Conservation (phyloP, 2,888 invertebrate genomes). For the Aphidius colemani region DNA sequence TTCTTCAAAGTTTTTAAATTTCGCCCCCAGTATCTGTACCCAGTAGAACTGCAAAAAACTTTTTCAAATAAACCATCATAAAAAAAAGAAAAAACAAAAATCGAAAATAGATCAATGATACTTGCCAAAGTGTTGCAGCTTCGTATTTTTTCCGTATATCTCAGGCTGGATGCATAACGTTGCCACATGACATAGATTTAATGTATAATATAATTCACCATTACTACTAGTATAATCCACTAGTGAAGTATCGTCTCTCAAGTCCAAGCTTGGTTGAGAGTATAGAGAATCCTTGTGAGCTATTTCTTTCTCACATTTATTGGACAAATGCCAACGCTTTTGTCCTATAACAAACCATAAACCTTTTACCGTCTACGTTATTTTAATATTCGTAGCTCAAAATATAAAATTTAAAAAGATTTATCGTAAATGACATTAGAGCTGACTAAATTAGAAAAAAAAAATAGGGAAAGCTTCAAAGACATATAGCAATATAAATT, state of each 20-base stretch:
- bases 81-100: not conserved
- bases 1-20: too few relatives aligned
- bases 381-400: too few relatives aligned
- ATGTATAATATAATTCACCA: constrained; percentile 28
- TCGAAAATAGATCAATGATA: not conserved
- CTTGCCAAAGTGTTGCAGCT: constrained; percentile 12
- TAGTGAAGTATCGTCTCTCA: constrained; percentile 31
- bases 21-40: too few relatives aligned
- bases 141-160: not conserved
- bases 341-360: constrained; percentile 5
- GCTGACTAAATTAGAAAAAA: too few relatives aligned
- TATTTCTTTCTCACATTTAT: not conserved
- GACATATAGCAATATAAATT: too few relatives aligned
- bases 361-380: not conserved
- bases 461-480: too few relatives aligned
- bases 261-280: constrained; percentile 5
- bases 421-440: too few relatives aligned
- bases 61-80: constrained; percentile 1
- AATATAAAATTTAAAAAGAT: too few relatives aligned
- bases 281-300: not conserved
- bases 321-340: constrained; percentile 18
- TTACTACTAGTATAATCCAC: constrained; percentile 31
- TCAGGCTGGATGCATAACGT: constrained; percentile 14
- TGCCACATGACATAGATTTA: constrained; percentile 14
- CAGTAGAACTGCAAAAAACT: not conserved